Percentiles rank a stretch among this genome's conserved stretches.
phyloP scores from a whole-genome alignment of 2,113 vertebrate genomes.

The Pangasianodon gigas region DNA sequence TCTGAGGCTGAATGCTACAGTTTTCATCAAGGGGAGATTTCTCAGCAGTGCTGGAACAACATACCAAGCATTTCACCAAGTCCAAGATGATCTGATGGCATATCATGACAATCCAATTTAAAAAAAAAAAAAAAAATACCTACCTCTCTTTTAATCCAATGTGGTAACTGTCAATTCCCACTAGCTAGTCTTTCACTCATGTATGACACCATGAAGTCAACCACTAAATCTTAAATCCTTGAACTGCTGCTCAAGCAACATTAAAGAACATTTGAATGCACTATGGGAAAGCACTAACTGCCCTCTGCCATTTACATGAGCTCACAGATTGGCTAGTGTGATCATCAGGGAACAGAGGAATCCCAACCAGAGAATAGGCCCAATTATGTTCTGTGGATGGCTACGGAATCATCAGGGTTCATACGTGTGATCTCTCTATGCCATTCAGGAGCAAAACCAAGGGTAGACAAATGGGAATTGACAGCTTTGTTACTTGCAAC shows the following conservation, averaged over 20 bases:
- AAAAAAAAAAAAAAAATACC: background rate
- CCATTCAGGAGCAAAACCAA: background rate
- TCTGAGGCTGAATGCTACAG: constrained; percentile 14
- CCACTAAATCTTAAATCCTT: background rate
- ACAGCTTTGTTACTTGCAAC: background rate
- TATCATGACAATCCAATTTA: background rate
- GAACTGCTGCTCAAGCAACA: background rate
- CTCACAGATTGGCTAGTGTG: background rate
- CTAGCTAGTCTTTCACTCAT: background rate
- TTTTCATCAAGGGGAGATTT: background rate
- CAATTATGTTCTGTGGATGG: background rate
- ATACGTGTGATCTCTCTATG: background rate
- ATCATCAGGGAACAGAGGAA: background rate
- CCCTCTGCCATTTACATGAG: background rate
- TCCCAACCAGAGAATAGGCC: background rate
- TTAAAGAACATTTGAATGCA: background rate
- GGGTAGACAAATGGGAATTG: background rate
- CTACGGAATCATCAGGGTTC: background rate
- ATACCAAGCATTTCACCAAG: background rate
- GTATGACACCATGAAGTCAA: background rate
- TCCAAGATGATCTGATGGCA: background rate
- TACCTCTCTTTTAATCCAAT: background rate
- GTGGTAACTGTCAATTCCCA: background rate
- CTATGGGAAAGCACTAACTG: background rate
- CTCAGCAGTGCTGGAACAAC: background rate